phyloP scores from a whole-genome alignment of 2,797 vertebrate species.

The Scarus forsteni region DNA sequence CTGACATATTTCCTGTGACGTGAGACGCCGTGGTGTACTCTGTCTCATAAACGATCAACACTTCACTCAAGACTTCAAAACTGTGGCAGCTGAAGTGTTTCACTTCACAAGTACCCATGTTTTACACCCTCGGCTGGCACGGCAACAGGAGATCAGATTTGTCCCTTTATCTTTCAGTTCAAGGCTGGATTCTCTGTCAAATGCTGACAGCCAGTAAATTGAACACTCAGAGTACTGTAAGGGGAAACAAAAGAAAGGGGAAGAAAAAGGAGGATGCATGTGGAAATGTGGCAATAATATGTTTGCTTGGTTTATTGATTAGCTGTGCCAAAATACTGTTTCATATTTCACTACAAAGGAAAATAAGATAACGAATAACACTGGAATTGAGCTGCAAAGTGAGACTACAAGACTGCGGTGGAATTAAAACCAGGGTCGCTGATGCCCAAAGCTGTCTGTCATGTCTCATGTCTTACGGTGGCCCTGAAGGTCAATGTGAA shows the following conservation, averaged over 20 bases:
- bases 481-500: too few species aligned
- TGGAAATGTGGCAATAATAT: conserved; percentile 3
- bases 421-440: not conserved
- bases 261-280: conserved; percentile 15
- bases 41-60: conserved; percentile 16
- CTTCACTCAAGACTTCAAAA: conserved; percentile 21
- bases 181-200: conserved; percentile 57
- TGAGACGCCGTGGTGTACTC: not conserved
- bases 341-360: not conserved
- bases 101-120: conserved; percentile 47
- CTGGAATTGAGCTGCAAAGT: too few species aligned
- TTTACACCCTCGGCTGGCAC: conserved; percentile 50
- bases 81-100: conserved; percentile 35
- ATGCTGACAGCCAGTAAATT: conserved; percentile 75
- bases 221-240: conserved; percentile 54
- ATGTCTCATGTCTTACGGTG: too few species aligned
- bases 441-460: not conserved
- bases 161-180: conserved; percentile 60
- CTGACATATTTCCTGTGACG: conserved; percentile 14
- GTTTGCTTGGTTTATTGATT: conserved; percentile 16
- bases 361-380: too few species aligned
- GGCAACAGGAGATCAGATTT: conserved; percentile 48
- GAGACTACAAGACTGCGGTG: too few species aligned
- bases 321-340: conserved; percentile 3
- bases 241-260: conserved; percentile 26